Conservation (phyloP, 2,888 invertebrate genomes). For the Cryptocephalus primarius region DNA sequence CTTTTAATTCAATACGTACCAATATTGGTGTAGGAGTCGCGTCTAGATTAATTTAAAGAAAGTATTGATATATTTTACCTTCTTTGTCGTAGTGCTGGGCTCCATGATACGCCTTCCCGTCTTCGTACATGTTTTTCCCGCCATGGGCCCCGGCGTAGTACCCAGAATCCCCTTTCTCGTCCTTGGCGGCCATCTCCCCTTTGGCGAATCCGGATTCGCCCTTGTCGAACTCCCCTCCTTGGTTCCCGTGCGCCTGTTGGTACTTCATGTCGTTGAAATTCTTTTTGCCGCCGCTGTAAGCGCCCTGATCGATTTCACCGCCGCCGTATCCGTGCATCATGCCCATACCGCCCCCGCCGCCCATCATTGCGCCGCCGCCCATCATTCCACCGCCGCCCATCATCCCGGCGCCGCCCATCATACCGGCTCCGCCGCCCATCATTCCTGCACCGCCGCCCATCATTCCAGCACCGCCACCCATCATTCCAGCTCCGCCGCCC, state of each 20-base stretch:
- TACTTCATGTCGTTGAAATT: constrained; percentile 13
- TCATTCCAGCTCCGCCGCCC: constrained; percentile 23
- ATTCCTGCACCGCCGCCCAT: constrained; percentile 20
- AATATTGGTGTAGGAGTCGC: too few relatives aligned
- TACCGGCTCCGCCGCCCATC: constrained; percentile 14
- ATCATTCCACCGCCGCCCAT: constrained; percentile 28
- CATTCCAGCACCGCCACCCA: constrained; percentile 21
- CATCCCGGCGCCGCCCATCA: constrained; percentile 19
- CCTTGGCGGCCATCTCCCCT: constrained; percentile 38
- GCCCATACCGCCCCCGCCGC: constrained; percentile 15
- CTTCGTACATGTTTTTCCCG: constrained; percentile 47
- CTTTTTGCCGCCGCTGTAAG: constrained; percentile 11
- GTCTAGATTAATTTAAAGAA: too few relatives aligned
- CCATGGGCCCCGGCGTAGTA: constrained; percentile 46
- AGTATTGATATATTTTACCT: constrained; percentile 31
- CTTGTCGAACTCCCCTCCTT: constrained; percentile 12
- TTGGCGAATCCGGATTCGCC: constrained; percentile 29
- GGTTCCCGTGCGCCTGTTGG: constrained; percentile 8
- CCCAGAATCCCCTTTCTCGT: constrained; percentile 37
- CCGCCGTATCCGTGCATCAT: constrained; percentile 10
- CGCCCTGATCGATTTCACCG: constrained; percentile 7
- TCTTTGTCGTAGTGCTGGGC: constrained; percentile 46
- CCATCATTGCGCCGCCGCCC: background rate
- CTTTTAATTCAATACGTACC: too few relatives aligned
- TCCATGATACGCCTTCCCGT: constrained; percentile 48